Evolutionary conservation across 2,113 vertebrate species (phyloP).

Genomic region (Equus przewalskii): DNA sequence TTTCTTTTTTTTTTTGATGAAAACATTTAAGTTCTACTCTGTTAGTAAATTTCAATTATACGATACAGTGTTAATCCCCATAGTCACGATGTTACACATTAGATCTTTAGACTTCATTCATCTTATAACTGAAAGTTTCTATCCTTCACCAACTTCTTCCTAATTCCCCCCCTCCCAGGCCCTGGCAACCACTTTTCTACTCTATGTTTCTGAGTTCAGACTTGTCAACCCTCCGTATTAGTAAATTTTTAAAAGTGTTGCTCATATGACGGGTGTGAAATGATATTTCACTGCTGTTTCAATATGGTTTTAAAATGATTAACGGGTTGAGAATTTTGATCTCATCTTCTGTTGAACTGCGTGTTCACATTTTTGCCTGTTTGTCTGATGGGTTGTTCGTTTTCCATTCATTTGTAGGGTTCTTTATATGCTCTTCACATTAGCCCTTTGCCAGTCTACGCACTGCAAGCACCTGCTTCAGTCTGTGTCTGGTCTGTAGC

Average conservation of each 20-base stretch:
- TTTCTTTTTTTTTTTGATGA: background rate
- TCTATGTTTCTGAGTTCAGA: background rate
- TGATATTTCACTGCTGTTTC: background rate
- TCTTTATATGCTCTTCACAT: background rate
- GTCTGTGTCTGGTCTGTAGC: background rate
- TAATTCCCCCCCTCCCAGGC: fast-evolving
- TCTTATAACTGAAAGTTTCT: background rate
- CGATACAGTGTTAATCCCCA: background rate
- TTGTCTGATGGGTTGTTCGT: background rate
- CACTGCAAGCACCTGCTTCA: background rate
- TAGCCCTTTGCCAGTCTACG: background rate
- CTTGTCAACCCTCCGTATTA: background rate
- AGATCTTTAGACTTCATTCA: background rate
- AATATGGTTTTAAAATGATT: background rate
- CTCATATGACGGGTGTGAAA: background rate
- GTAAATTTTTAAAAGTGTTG: background rate
- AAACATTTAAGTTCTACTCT: background rate
- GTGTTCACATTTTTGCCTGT: background rate
- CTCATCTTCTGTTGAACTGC: background rate
- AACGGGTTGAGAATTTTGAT: background rate
- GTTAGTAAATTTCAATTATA: background rate
- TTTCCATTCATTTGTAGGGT: background rate
- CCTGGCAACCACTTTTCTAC: background rate
- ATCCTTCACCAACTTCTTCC: background rate
- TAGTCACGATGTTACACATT: background rate